phyloP scores from a whole-genome alignment of 2,113 vertebrate genomes.

The Progne subis region DNA sequence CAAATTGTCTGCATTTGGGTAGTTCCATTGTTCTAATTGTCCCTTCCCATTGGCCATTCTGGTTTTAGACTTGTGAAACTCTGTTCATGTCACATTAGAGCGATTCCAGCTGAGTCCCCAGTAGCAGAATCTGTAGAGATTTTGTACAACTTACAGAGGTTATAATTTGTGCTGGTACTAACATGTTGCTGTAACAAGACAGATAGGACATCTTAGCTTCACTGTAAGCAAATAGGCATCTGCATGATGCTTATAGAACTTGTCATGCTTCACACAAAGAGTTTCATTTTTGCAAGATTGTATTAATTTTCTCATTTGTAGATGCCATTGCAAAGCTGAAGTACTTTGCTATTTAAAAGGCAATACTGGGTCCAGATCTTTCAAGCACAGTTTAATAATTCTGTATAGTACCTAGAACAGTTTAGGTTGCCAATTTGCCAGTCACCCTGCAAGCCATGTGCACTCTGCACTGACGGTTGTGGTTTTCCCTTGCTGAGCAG shows the following conservation, averaged over 20 bases:
- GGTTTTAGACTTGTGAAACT: background rate
- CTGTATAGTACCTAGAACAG: background rate
- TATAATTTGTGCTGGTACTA: background rate
- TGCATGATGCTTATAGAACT: background rate
- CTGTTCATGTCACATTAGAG: background rate
- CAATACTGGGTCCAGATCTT: background rate
- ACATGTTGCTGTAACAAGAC: background rate
- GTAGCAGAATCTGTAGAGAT: background rate
- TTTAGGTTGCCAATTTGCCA: background rate
- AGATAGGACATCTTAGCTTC: background rate
- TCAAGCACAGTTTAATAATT: background rate
- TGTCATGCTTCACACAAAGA: background rate
- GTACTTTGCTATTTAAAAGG: background rate
- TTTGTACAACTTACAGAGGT: background rate
- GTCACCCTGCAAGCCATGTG: rapidly evolving
- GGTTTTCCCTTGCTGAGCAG: background rate
- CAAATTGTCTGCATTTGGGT: background rate
- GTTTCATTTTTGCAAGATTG: background rate
- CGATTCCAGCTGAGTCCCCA: background rate
- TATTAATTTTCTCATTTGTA: background rate
- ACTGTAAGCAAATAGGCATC: background rate
- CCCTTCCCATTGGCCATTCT: background rate
- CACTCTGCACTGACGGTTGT: background rate
- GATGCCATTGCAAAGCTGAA: background rate
- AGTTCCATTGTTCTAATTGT: background rate